Evolutionary conservation across 2,797 vertebrate species (phyloP), one percentile per base, ranked within the genome.

Genomic region (Chlorospingus flavigularis): DNA sequence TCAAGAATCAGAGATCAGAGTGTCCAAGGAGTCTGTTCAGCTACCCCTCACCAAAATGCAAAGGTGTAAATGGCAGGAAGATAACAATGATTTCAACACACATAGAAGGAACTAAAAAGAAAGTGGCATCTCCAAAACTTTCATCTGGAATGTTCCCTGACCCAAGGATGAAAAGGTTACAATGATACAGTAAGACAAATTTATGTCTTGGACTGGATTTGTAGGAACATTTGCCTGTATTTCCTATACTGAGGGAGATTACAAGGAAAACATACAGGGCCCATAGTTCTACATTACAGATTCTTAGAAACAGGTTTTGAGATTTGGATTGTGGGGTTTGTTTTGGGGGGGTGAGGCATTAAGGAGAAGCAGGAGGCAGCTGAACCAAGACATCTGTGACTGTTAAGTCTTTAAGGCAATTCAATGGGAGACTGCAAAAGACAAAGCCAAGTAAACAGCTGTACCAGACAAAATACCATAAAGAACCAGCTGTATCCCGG

Each of bases 311-410:
- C 31, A 4, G 3, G 9, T 16, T 63, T 68, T 7, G 24, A 53
- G 13, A 35, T 11, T 21, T 63, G 35, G 37, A 45, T 5, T 12
- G 10, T 16, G 13, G 6, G 6, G 17, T 55, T 74, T 47, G 17
- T 2, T 62, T 73, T 20, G 4, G 2, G 7, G 9, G 7, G 8
- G 1, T 9, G 19, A 28, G 10, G 21, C 13, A 10, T 26, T 62
- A 68, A n/a, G 17, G 14, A 90, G 17, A 65, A 79, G 35, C n/a
- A 91, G 24, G 7, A 79, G 39, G 31, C 33, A 73, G 60, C 23
- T 70, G 28, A 76, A 35, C 24, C 13, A 19, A 88, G 39, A 39
- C 39, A 76, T 35, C 24, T 50, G 20, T 20, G 47, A 72, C 6
- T 37, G 4, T 3, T 1, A n/a, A 76, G 40, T 70, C 48, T 91